Evolutionary conservation across 2,888 invertebrate genomes (phyloP).

Genomic region (Marasmarcha lunaedactyla): DNA sequence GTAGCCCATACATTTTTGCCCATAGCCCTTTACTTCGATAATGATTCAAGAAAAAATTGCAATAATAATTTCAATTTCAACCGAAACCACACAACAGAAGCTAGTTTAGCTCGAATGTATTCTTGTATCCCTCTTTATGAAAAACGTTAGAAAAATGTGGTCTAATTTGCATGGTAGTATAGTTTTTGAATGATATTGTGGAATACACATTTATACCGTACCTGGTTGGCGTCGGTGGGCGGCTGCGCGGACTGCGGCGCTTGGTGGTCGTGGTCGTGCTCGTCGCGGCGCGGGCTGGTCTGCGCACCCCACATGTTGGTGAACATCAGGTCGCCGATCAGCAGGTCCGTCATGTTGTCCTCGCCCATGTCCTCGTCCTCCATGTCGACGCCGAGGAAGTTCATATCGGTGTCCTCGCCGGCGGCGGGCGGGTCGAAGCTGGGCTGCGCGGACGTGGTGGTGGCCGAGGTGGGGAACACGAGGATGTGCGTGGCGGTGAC

Average conservation of each 20-base stretch:
- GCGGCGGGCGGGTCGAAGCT: slow-evolving; percentile 56
- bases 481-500: slow-evolving; percentile 97
- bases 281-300: slow-evolving; percentile 27
- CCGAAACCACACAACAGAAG: too few species aligned
- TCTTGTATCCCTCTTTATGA: too few species aligned
- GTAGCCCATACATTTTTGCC: too few species aligned
- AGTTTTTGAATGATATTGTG: too few species aligned
- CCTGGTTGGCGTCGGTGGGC: slow-evolving; percentile 24
- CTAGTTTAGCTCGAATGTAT: too few species aligned
- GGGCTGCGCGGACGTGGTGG: slow-evolving; percentile 75
- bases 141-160: too few species aligned
- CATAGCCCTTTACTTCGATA: too few species aligned
- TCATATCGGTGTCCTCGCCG: slow-evolving; percentile 59
- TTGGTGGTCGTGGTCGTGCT: slow-evolving; percentile 16
- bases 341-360: slow-evolving; percentile 75
- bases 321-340: slow-evolving; percentile 81
- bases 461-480: slow-evolving; percentile 97
- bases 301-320: slow-evolving; percentile 54
- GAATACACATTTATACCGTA: too few species aligned
- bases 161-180: too few species aligned
- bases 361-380: slow-evolving; percentile 71
- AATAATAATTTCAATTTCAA: too few species aligned
- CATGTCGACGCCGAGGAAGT: slow-evolving; percentile 49
- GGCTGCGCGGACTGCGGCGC: slow-evolving; percentile 18
- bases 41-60: too few species aligned